Conservation (phyloP, 2,113 vertebrate species). For the Phylloscopus trochiloides region DNA sequence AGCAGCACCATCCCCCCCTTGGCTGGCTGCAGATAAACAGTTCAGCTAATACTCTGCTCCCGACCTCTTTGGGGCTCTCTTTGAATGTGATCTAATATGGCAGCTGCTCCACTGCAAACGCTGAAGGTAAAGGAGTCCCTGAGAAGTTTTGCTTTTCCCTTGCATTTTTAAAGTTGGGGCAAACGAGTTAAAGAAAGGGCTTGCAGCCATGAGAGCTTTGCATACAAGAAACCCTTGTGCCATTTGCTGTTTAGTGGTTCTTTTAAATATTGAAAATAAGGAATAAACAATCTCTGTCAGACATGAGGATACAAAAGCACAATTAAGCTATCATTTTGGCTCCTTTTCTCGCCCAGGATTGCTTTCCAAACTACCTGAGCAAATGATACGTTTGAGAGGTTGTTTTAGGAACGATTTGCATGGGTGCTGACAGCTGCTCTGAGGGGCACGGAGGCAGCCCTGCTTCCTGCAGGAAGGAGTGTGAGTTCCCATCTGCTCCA, state of each 20-base stretch:
- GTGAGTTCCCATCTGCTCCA: background rate
- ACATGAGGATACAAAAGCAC: background rate
- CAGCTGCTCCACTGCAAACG: slow-evolving; percentile 17
- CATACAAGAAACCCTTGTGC: background rate
- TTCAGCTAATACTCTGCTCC: slow-evolving; percentile 2
- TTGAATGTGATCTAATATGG: slow-evolving; percentile 40
- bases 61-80: slow-evolving; percentile 34
- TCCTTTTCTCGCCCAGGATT: slow-evolving; percentile 1
- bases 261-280: background rate
- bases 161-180: background rate
- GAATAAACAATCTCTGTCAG: slow-evolving; percentile 11
- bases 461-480: background rate
- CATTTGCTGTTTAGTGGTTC: background rate
- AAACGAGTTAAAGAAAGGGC: background rate
- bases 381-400: slow-evolving; percentile 42
- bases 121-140: background rate
- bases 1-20: slow-evolving; percentile 40
- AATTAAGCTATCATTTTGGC: slow-evolving; percentile 14
- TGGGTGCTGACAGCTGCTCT: background rate
- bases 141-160: slow-evolving; percentile 48
- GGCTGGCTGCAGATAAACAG: slow-evolving; percentile 46
- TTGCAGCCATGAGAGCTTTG: background rate
- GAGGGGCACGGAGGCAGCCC: fast-evolving
- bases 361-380: slow-evolving; percentile 51
- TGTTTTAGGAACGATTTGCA: slow-evolving; percentile 59